These are phyloP conservation scores for mouse (Mus musculus) DNA, from an alignment of 2,113 vertebrate species.

Conservation along the genomic window GRCm39 chrX:56363501-56364000, in stretches of 20 bases:
- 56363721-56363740: conserved; percentile 25
- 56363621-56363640: not conserved
- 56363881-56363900: conserved; percentile 9
- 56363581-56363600: not conserved
- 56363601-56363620: conserved; percentile 53
- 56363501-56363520: not conserved
- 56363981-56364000: conserved; percentile 77
- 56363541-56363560: not conserved
- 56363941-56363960: conserved; percentile 60
- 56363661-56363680: not conserved
- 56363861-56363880: conserved; percentile 52
- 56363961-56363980: conserved; percentile 60
- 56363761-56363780: conserved; percentile 58
- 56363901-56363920: conserved; percentile 38
- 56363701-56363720: conserved; percentile 33
- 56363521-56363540: not conserved
- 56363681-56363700: conserved; percentile 3
- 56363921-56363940: conserved; percentile 70
- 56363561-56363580: not conserved
- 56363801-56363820: conserved; percentile 60
- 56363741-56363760: not conserved
- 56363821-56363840: not conserved
- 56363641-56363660: conserved; percentile 39
- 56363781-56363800: conserved; percentile 51
- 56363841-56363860: conserved; percentile 45